A percentile compares a stretch with the other conserved stretches of the same genome.
phyloP scores from a whole-genome alignment of 2,113 vertebrate species.

The Mobula hypostoma region DNA sequence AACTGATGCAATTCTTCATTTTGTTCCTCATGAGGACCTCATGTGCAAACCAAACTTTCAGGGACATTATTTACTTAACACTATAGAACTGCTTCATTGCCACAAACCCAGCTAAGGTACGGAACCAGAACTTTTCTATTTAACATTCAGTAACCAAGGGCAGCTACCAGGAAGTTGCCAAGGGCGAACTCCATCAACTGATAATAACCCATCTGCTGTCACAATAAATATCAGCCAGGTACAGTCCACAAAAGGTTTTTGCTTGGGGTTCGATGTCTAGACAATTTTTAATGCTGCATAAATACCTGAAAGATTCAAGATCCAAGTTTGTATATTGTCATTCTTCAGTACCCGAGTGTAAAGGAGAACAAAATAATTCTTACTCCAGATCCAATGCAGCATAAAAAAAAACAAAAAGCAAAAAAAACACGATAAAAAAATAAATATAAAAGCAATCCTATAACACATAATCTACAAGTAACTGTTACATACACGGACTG shows the following conservation, averaged over 20 bases:
- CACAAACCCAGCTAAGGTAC: background rate
- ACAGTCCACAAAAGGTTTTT: background rate
- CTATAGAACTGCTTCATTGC: background rate
- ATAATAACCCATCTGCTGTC: no score
- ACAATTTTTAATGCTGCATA: no score
- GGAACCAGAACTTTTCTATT: background rate
- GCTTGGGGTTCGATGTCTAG: background rate
- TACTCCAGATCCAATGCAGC: no score
- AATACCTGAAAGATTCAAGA: no score
- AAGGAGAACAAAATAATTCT: no score
- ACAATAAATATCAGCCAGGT: background rate
- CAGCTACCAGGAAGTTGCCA: background rate
- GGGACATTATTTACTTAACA: constrained; percentile 43
- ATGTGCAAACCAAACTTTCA: constrained; percentile 41
- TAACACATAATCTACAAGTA: no score
- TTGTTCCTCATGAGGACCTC: constrained; percentile 22
- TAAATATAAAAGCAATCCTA: no score
- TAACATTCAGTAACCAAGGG: background rate
- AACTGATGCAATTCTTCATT: background rate
- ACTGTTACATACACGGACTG: no score
- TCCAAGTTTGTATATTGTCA: no score
- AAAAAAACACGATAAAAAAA: no score
- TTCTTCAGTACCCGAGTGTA: no score
- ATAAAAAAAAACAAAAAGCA: no score
- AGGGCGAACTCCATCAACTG: background rate